phyloP scores from a whole-genome alignment of 2,113 vertebrate genomes.

The Tupaia chinensis region DNA sequence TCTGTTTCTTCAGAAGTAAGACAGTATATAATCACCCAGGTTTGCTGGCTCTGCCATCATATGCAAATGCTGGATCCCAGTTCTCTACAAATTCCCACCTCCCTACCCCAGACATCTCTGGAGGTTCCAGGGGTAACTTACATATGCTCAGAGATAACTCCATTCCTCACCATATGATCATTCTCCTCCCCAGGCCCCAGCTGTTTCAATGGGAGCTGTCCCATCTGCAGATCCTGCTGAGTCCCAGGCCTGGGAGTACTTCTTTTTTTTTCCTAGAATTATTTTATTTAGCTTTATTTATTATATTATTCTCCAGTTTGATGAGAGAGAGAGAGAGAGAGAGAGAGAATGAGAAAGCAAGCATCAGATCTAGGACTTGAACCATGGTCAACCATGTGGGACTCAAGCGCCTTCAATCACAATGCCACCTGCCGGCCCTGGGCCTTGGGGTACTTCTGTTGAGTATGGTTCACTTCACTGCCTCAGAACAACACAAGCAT shows the following conservation, averaged over 20 bases:
- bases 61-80: background rate
- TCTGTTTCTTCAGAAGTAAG: conserved; percentile 30
- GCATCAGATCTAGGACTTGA: no score
- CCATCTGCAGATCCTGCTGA: background rate
- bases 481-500: background rate
- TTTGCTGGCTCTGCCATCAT: background rate
- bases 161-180: background rate
- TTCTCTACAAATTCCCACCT: background rate
- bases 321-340: no score
- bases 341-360: no score
- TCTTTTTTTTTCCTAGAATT: background rate
- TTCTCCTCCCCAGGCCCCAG: background rate
- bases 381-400: no score
- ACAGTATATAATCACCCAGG: background rate
- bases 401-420: no score
- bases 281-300: no score
- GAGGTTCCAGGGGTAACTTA: background rate
- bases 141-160: background rate
- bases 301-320: no score
- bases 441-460: background rate
- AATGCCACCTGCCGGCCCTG: background rate
- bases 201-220: background rate
- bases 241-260: background rate
- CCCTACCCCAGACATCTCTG: background rate
- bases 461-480: background rate